phyloP scores from a whole-genome alignment of 2,113 vertebrate genomes.

The Chlorodrepanis virens region DNA sequence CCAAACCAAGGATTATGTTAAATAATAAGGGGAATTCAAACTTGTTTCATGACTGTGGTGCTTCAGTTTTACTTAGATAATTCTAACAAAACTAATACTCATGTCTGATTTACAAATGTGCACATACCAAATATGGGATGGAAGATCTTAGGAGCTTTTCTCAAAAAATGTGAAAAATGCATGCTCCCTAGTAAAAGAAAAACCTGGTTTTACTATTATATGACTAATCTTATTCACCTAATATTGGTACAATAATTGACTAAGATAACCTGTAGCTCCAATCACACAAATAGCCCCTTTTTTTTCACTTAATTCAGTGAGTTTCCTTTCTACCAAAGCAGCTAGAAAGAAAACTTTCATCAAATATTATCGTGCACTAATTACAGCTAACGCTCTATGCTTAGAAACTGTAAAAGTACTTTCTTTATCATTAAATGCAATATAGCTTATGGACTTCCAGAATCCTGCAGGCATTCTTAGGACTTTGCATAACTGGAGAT shows the following conservation, averaged over 20 bases:
- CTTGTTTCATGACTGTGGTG: neutral
- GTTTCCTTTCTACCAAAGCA: neutral
- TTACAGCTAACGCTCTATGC: neutral
- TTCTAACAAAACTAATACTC: conserved; percentile 18
- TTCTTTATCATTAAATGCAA: neutral
- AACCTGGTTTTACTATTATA: neutral
- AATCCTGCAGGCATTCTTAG: neutral
- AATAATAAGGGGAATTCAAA: conserved; percentile 20
- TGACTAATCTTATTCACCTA: neutral
- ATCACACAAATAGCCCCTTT: neutral
- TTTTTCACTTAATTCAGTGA: neutral
- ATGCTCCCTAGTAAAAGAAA: neutral
- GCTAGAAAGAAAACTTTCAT: neutral
- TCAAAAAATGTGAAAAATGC: neutral
- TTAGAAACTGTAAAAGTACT: neutral
- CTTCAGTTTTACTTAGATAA: conserved; percentile 21
- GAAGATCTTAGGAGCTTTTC: neutral
- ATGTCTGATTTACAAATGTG: neutral
- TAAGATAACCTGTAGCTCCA: neutral
- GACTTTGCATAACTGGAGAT: neutral
- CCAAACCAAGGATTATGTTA: conserved; percentile 50
- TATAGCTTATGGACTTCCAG: neutral
- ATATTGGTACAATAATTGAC: neutral
- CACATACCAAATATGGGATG: neutral
- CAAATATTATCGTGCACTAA: neutral